Evolutionary conservation across 2,888 invertebrate species (phyloP), one percentile per base, ranked within the genome.

Genomic region (Capitulum mitella): DNA sequence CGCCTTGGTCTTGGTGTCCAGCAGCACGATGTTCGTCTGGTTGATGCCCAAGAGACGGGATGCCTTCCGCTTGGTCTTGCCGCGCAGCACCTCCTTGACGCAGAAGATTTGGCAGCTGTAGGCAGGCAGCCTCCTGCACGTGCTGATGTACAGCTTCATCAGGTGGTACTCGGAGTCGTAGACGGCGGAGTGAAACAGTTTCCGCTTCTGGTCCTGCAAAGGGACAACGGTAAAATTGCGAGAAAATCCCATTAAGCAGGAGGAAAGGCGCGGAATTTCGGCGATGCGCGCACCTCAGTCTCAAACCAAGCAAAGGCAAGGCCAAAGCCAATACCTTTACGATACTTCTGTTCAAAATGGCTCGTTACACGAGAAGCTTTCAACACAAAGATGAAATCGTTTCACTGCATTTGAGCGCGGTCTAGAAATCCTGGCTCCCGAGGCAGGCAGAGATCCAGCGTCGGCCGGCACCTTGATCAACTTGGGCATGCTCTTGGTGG

Each of bases 111-210:
- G 88, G 84, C 90, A 90, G 61, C 89, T 88, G 84, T 88, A 89
- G 12, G 89, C 88, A 6, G 90, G 89, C 80, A 90, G 85, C 78
- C 89, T 87, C 81, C 88, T 88, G 83, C 90, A 90, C 79, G 89
- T 89, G 84, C 90, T 90, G 79, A 90, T 87, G 84, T 90, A 90
- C 70, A 90, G 85, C 82, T 89, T 88, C 84, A 90, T 90, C 83
- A 90, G 85, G 81, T 89, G 89, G 10, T 88, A 84, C 83, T 90
- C 90, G 78, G 88, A 89, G 83, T 90, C 90, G 83, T 90, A 90
- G 70, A 89, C 88, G 16, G 89, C 88, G 3, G 89, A 89, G 83
- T 90, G 90, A 85, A 90, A 90, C 54, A 90, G 84, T 83, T 90
- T 90, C 80, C 89, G 86, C 84, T 90, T 90, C 82, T 89, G 88